Evolutionary conservation across 2,113 vertebrate genomes (phyloP), one percentile per base, ranked within the genome.

Genomic region (Mus pahari): DNA sequence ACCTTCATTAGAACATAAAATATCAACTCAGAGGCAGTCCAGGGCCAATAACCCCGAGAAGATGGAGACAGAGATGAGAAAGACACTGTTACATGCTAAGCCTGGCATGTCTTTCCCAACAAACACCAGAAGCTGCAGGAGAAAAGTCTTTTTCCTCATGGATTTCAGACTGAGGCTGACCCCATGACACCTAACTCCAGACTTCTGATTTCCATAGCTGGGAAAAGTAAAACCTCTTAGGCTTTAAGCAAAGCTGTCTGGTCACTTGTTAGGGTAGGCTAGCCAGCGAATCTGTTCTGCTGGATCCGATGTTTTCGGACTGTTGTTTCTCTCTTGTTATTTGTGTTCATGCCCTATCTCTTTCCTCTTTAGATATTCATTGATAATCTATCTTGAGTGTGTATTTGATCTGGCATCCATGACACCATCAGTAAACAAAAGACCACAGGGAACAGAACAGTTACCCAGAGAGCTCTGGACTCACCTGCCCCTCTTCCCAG

Each of bases 401-500:
- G 13, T 39, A 48, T 64, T 66, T 88, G 62, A 50, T 73, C 70
- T 79, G 83, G 87, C 14, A 71, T 5, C 42, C 53, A 68, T 24
- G 39, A 92, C 75, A 78, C 73, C 78, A 50, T 45, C 75, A 82
- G 31, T 86, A 95, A 92, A 77, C 90, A 81, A 75, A 70, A 14
- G 36, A 14, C 66, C 5, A 22, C 45, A 3, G 28, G 42, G 39
- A 83, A 62, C 60, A 36, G 33, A 58, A 66, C 75, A 83, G 39
- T 48, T 83, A 78, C 13, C 33, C n/a, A 66, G 71, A 88, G 26
- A 81, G n/a, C 91, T 97, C 88, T 81, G 84, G 84, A 91, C 55
- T 70, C 10, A 33, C 74, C 4, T 68, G 5, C 17, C 31, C 22
- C 55, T 90, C 58, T 75, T 70, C 50, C 16, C 11, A 48, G 53